Conservation (phyloP, 2,888 invertebrate species). For the Willowsia nigromaculata region DNA sequence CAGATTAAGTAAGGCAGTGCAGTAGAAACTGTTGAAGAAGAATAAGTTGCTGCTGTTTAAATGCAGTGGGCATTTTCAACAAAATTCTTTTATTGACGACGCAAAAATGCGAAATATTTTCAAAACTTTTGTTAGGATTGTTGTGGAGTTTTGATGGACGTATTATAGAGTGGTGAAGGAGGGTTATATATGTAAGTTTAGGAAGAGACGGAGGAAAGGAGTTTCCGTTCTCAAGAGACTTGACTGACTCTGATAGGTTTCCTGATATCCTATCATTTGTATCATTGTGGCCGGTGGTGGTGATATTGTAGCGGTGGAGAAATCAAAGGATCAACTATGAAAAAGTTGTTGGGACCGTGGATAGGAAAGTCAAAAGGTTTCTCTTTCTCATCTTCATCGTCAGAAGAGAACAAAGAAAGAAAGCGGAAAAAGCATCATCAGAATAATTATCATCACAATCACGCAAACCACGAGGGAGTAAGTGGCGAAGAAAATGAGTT, state of each 20-base stretch:
- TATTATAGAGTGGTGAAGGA: background rate
- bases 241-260: background rate
- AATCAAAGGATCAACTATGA: conserved; percentile 57
- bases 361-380: conserved; percentile 60
- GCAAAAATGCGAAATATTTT: conserved; percentile 16
- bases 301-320: background rate
- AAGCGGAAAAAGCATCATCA: conserved; percentile 26
- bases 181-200: background rate
- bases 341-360: conserved; percentile 71
- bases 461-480: background rate
- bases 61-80: conserved; percentile 9
- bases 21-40: background rate
- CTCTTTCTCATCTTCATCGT: conserved; percentile 19
- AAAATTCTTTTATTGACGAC: conserved; percentile 2
- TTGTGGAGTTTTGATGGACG: background rate
- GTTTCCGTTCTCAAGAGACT: background rate
- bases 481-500: conserved; percentile 29
- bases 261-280: background rate
- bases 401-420: conserved; percentile 2
- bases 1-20: background rate
- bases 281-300: no score
- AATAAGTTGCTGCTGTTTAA: background rate
- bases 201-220: background rate
- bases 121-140: background rate
- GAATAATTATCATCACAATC: background rate